Base-by-base conservation (phyloP, 2,888 invertebrate species). In the Bombylius major region DNA sequence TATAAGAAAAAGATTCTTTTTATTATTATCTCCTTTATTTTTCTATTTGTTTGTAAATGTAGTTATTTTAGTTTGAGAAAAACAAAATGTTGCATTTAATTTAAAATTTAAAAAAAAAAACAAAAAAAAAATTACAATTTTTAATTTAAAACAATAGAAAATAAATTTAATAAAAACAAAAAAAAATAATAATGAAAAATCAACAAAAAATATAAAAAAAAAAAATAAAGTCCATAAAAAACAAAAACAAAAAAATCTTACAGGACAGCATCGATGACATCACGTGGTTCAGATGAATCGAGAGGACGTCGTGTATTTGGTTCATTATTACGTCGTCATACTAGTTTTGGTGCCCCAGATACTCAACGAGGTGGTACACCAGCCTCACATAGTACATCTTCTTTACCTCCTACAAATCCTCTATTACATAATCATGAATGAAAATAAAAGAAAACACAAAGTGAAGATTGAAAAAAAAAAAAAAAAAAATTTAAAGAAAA, bases 241-340 rank as follows among this genome's bases (percentile, higher is more conserved):
- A 54, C 56, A 59, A 62, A 53, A 56, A 58, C 56, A 56, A 59
- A 55, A 63, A 59, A 60, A 63, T 62, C 61, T 65, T 64, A 55
- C 65, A 67, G 66, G 67, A 66, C 66, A 49, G 62, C 63, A 63
- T 66, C 67, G 58, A 59, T 67, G 62, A 64, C 67, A 64, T 67
- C 67, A 60, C 54, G 67, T 63, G 61, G 63, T 57, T 65, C 66
- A 42, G 67, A 67, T 61, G 67, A 66, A 61, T 64, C 66, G 56
- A 65, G 66, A 62, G 60, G 65, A 61, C 65, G 67, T 51, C 65
- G 65, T 55, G 66, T 62, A 42, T 66, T 67, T 63, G 67, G 67
- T 62, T 67, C 67, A 58, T 61, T 67, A 58, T 63, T 67, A 54
- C 62, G 67, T 56, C 66, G 67, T 59, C 67, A 67, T 59, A 67